These are phyloP conservation scores for Ctenopoma kingsleyae DNA, from an alignment of 2,797 vertebrate species.

Conservation along the genomic window DNA sequence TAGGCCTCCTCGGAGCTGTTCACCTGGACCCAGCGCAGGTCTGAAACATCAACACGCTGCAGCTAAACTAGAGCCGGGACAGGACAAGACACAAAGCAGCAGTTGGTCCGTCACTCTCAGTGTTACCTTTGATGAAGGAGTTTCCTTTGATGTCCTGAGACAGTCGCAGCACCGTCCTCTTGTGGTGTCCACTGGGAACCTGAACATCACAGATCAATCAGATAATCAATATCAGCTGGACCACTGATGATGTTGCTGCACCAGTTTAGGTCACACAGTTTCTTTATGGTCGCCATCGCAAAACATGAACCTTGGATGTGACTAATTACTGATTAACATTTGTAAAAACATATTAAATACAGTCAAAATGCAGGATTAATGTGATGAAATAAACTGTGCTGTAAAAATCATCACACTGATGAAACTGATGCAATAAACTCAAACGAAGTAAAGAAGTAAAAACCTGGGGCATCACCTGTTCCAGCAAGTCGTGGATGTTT, in stretches of 20 bases:
- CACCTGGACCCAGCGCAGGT: constrained; percentile 93
- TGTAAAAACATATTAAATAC: too few species aligned
- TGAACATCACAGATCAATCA: constrained; percentile 66
- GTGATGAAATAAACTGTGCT: too few species aligned
- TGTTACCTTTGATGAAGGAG: constrained; percentile 93
- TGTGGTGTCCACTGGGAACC: constrained; percentile 79
- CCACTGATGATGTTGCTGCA: neutral
- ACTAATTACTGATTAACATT: too few species aligned
- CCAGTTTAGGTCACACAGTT: too few species aligned
- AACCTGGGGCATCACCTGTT: constrained; percentile 70
- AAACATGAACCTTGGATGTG: too few species aligned
- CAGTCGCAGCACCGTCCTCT: constrained; percentile 88
- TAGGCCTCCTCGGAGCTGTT: constrained; percentile 91
- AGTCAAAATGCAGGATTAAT: too few species aligned
- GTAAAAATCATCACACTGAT: too few species aligned
- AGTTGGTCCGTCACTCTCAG: neutral
- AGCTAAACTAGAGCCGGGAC: neutral
- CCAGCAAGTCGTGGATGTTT: constrained; percentile 92
- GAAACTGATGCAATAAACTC: too few species aligned
- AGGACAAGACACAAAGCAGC: neutral
- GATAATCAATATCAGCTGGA: neutral
- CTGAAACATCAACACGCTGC: constrained; percentile 71
- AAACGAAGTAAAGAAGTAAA: neutral
- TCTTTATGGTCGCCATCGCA: too few species aligned
- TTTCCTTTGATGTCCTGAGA: constrained; percentile 94